Percentiles rank a stretch among this genome's conserved stretches.
Evolutionary conservation across 1,140 invertebrate genomes (phyloP).

Genomic region (Meloidogyne hapla): DNA sequence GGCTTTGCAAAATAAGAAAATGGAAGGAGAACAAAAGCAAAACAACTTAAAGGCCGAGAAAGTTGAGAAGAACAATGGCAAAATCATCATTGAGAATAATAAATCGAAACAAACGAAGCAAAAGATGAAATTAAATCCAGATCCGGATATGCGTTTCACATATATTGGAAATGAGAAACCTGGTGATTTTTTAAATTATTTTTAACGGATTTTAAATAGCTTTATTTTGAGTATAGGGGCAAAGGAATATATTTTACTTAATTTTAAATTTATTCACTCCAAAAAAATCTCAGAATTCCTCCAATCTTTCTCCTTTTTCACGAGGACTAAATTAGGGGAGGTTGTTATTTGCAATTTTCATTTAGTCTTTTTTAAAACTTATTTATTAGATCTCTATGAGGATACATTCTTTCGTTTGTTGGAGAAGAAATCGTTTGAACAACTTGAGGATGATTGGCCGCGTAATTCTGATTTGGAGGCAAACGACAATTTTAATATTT

Average conservation of each 20-base stretch:
- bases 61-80: neutral
- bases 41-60: too few species aligned
- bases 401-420: neutral
- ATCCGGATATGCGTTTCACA: conserved; percentile 24
- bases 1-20: neutral
- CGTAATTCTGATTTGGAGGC: neutral
- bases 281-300: too few species aligned
- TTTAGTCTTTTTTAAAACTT: too few species aligned
- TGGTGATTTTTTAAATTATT: neutral
- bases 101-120: neutral
- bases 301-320: too few species aligned
- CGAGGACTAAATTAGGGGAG: too few species aligned
- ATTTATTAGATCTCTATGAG: neutral
- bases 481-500: neutral
- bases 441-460: neutral
- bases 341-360: too few species aligned
- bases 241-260: too few species aligned
- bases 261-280: too few species aligned
- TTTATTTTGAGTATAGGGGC: too few species aligned
- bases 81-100: neutral
- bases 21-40: neutral
- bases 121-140: neutral
- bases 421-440: neutral
- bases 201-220: too few species aligned
- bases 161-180: neutral